Conservation (phyloP, 2,888 invertebrate species). For the Callyntrura guangdongensis region DNA sequence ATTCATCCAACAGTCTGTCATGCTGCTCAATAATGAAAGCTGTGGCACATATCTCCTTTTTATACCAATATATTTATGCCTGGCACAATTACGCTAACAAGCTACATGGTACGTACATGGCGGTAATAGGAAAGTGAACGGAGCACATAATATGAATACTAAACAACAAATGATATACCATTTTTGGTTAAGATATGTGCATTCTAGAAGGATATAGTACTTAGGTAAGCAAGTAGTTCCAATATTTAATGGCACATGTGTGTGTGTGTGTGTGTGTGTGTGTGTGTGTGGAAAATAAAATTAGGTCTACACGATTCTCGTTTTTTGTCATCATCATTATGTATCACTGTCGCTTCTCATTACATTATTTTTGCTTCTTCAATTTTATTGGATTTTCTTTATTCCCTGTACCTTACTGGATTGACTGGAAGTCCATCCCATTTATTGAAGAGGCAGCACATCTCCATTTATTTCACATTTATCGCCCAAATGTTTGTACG, state of each 20-base stretch:
- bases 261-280: neutral
- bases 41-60: neutral
- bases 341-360: neutral
- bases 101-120: neutral
- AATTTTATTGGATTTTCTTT: neutral
- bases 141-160: neutral
- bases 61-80: neutral
- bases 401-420: no score
- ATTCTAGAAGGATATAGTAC: no score
- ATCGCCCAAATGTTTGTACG: no score
- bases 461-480: no score
- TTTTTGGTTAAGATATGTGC: neutral
- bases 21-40: neutral
- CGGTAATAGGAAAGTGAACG: neutral
- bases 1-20: neutral
- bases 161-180: neutral
- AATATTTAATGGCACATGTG: neutral
- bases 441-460: no score
- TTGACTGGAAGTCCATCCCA: no score
- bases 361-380: neutral
- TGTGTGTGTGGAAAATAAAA: neutral
- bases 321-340: neutral
- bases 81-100: conserved; percentile 44
- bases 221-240: neutral
- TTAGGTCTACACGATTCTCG: neutral